phyloP scores from a whole-genome alignment of 2,888 invertebrate genomes.

The Meiosimyza platycephala region DNA sequence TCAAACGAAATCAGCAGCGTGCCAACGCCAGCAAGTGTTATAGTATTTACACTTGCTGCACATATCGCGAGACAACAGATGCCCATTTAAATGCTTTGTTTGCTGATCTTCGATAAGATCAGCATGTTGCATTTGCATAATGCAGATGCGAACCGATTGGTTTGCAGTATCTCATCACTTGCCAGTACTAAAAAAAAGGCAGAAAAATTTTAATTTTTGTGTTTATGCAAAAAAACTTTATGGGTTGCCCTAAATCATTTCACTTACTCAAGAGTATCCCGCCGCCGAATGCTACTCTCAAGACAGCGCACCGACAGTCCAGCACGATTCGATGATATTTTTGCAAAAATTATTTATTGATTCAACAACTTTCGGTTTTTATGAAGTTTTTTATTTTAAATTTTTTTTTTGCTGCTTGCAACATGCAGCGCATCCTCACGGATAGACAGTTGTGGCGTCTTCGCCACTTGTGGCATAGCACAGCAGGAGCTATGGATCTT shows the following conservation, averaged over 20 bases:
- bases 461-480: slow-evolving; percentile 1
- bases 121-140: slow-evolving; percentile 11
- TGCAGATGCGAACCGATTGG: too few species aligned
- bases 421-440: slow-evolving; percentile 1
- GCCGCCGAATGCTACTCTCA: slow-evolving; percentile 28
- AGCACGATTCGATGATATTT: slow-evolving; percentile 13
- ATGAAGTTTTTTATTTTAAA: not conserved
- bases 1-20: slow-evolving; percentile 12
- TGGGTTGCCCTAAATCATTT: slow-evolving; percentile 50
- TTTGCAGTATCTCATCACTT: not conserved
- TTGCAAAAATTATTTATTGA: slow-evolving; percentile 31
- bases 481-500: slow-evolving; percentile 18
- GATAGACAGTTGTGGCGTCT: slow-evolving; percentile 1
- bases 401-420: not conserved
- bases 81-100: not conserved
- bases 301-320: slow-evolving; percentile 33
- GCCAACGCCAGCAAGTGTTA: slow-evolving; percentile 11
- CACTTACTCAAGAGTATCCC: slow-evolving; percentile 24
- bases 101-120: slow-evolving; percentile 12
- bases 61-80: not conserved
- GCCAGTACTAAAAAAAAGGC: not conserved
- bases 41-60: slow-evolving; percentile 34
- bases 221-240: not conserved
- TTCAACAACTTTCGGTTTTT: slow-evolving; percentile 25
- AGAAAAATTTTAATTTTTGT: not conserved